phyloP scores from a whole-genome alignment of 2,113 vertebrate genomes.

The Vimba vimba region DNA sequence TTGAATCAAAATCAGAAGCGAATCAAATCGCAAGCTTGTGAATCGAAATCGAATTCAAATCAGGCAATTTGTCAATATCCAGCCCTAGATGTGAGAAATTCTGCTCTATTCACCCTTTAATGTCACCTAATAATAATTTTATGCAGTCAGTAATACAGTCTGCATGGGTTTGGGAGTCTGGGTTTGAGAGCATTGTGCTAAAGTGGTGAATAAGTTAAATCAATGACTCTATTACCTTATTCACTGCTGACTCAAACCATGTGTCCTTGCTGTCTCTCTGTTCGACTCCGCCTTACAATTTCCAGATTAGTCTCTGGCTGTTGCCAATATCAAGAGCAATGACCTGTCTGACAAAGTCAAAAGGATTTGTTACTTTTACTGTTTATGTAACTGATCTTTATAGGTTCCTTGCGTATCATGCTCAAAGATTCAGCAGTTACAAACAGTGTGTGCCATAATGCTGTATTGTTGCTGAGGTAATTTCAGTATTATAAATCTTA shows the following conservation, averaged over 20 bases:
- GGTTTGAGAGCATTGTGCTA: slow-evolving; percentile 57
- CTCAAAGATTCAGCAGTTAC: background rate
- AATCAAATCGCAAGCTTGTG: too few species aligned
- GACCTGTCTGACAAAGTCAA: background rate
- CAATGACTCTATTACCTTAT: slow-evolving; percentile 61
- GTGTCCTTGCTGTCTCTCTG: slow-evolving; percentile 43
- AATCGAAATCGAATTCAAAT: too few species aligned
- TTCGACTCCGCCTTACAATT: slow-evolving; percentile 47
- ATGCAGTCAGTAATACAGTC: too few species aligned
- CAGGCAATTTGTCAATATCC: too few species aligned
- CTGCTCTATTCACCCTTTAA: background rate
- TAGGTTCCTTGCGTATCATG: background rate
- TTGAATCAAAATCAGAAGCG: too few species aligned
- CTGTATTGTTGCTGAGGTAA: background rate
- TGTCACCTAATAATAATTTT: background rate
- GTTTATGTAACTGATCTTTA: background rate
- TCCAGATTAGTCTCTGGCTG: slow-evolving; percentile 19
- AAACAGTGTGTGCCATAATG: background rate
- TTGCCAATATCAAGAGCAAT: slow-evolving; percentile 16
- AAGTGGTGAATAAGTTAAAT: slow-evolving; percentile 58
- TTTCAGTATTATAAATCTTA: background rate
- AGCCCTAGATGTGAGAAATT: too few species aligned
- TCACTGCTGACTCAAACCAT: slow-evolving; percentile 66
- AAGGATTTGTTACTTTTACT: background rate
- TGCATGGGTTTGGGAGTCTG: background rate